phyloP scores from a whole-genome alignment of 2,797 vertebrate species.

The Hozukius guyotensis region DNA sequence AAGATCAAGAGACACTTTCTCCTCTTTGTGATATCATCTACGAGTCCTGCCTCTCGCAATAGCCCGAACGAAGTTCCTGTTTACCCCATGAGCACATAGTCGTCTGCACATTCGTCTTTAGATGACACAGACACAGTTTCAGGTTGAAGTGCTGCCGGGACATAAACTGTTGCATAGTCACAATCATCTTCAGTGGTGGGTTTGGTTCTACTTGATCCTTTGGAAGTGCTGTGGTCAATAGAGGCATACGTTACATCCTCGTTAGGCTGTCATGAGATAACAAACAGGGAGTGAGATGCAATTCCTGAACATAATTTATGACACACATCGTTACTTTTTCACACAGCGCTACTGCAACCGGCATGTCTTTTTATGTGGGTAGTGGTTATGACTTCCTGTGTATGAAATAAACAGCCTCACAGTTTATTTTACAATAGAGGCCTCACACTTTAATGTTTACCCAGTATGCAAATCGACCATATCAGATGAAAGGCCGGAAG shows the following conservation, averaged over 20 bases:
- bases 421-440: not conserved
- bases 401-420: not conserved
- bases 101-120: conserved; percentile 71
- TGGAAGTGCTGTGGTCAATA: conserved; percentile 67
- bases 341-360: not conserved
- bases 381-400: conserved; percentile 6
- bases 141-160: conserved; percentile 30
- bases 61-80: not conserved
- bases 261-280: conserved; percentile 34
- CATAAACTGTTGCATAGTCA: conserved; percentile 70
- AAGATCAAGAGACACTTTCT: not conserved
- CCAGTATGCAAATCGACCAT: conserved; percentile 51
- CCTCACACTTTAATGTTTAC: conserved; percentile 1
- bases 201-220: not conserved
- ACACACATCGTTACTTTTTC: not conserved
- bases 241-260: conserved; percentile 80
- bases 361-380: not conserved
- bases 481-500: not conserved
- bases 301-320: not conserved
- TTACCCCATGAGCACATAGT: conserved; percentile 83
- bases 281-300: not conserved
- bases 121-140: conserved; percentile 19
- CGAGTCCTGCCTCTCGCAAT: not conserved
- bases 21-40: not conserved
- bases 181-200: conserved; percentile 37